phyloP scores from a whole-genome alignment of 2,797 vertebrate species.

The Natrix natrix region DNA sequence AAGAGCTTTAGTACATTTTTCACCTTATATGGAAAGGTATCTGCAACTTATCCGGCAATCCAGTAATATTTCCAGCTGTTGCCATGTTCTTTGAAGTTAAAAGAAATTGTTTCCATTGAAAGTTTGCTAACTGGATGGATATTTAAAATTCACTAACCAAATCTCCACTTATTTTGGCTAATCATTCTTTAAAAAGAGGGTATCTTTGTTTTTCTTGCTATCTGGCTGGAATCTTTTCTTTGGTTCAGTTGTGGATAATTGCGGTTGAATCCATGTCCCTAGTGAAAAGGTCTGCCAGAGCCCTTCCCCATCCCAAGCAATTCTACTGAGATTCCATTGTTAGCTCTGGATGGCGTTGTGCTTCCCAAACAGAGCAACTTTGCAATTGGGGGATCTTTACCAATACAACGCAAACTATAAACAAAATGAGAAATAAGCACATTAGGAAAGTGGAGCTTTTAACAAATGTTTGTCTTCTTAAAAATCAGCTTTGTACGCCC shows the following conservation, averaged over 20 bases:
- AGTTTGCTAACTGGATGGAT: not conserved
- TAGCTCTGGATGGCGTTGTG: not conserved
- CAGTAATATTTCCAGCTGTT: constrained; percentile 76
- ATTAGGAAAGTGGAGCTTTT: not conserved
- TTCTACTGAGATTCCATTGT: not conserved
- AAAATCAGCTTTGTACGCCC: not conserved
- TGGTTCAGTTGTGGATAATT: constrained; percentile 9
- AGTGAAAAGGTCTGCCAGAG: not conserved
- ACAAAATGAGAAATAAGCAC: not conserved
- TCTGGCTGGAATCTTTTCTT: constrained; percentile 1
- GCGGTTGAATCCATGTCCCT: constrained; percentile 33
- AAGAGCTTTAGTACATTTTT: constrained; percentile 73
- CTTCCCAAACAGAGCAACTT: not conserved
- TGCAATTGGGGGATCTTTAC: not conserved
- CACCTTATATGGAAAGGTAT: constrained; percentile 80
- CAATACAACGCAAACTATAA: not conserved
- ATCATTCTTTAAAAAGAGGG: not conserved
- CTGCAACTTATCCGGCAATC: constrained; percentile 69
- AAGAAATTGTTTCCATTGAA: constrained; percentile 61
- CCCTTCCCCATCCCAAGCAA: not conserved
- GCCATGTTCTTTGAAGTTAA: constrained; percentile 72
- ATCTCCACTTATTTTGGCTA: not conserved
- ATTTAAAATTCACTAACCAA: constrained; percentile 15
- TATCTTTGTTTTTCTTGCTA: not conserved
- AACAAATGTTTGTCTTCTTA: not conserved